phyloP scores from a whole-genome alignment of 1,140 invertebrate genomes.

The Hestina assimilis region DNA sequence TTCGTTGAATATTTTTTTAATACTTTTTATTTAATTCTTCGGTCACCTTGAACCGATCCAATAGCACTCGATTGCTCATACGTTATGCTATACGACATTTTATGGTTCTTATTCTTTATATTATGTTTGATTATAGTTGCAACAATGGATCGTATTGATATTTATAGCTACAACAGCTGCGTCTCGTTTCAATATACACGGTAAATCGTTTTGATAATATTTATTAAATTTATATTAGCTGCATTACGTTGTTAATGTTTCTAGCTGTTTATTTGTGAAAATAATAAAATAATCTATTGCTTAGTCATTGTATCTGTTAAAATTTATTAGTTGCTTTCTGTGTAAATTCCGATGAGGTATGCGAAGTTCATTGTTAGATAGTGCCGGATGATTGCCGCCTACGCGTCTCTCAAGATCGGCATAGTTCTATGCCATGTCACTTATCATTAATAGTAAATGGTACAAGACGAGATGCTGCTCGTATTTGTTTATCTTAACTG shows the following conservation, averaged over 20 bases:
- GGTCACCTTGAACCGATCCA: conserved; percentile 23
- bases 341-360: conserved; percentile 17
- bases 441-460: conserved; percentile 44
- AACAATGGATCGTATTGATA: conserved; percentile 24
- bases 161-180: conserved; percentile 30
- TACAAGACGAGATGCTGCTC: conserved; percentile 8
- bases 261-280: conserved; percentile 12
- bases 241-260: not conserved
- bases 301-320: not conserved
- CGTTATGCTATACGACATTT: conserved; percentile 18
- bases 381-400: conserved; percentile 50
- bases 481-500: not conserved
- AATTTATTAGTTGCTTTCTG: conserved; percentile 5
- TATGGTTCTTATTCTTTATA: conserved; percentile 29
- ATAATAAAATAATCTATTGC: conserved; percentile 7
- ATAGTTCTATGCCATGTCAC: conserved; percentile 38
- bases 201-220: conserved; percentile 7
- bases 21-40: not conserved
- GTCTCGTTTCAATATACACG: conserved; percentile 20
- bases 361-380: conserved; percentile 42
- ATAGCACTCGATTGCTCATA: conserved; percentile 22
- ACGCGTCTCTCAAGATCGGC: conserved; percentile 34
- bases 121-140: conserved; percentile 26
- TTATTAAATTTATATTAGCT: not conserved
- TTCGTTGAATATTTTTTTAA: conserved; percentile 13